A percentile compares a stretch with the other conserved stretches of the same genome.
Evolutionary conservation across 1,140 invertebrate genomes (phyloP).

Genomic region (Nasonia vitripennis): DNA sequence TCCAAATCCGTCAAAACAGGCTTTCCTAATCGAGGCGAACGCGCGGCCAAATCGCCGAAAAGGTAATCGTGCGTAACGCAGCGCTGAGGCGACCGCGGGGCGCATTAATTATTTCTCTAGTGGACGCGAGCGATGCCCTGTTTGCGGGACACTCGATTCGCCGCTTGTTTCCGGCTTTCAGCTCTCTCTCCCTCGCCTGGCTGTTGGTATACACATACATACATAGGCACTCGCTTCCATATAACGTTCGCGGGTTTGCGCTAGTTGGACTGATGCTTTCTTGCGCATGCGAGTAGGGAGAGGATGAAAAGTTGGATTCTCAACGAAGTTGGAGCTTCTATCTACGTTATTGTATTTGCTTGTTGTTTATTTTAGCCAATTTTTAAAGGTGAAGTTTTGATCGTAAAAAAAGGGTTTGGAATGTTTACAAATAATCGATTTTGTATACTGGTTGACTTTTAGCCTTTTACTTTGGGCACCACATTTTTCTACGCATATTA

Average conservation of each 20-base stretch:
- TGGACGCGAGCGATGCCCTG: slow-evolving; percentile 47
- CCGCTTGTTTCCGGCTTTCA: slow-evolving; percentile 36
- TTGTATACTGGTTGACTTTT: too few species aligned
- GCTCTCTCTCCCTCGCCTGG: neutral
- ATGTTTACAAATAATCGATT: too few species aligned
- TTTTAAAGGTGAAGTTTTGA: too few species aligned
- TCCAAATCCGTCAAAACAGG: neutral
- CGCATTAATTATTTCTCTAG: slow-evolving; percentile 60
- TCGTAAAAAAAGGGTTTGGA: too few species aligned
- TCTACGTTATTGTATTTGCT: neutral
- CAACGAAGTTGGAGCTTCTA: neutral
- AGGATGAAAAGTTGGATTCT: neutral
- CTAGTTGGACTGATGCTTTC: neutral
- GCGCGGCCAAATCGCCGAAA: neutral
- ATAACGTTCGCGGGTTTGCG: neutral
- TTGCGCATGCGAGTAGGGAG: neutral
- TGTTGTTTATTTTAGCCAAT: too few species aligned
- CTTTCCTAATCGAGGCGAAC: neutral
- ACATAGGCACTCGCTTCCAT: neutral
- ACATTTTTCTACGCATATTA: too few species aligned
- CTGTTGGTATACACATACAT: neutral
- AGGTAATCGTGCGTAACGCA: slow-evolving; percentile 14
- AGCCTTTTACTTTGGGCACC: too few species aligned
- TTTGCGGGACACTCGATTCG: slow-evolving; percentile 61
- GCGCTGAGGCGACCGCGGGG: slow-evolving; percentile 8